Evolutionary conservation across 2,797 vertebrate species (phyloP).

Genomic region (Psittacula derbiana): DNA sequence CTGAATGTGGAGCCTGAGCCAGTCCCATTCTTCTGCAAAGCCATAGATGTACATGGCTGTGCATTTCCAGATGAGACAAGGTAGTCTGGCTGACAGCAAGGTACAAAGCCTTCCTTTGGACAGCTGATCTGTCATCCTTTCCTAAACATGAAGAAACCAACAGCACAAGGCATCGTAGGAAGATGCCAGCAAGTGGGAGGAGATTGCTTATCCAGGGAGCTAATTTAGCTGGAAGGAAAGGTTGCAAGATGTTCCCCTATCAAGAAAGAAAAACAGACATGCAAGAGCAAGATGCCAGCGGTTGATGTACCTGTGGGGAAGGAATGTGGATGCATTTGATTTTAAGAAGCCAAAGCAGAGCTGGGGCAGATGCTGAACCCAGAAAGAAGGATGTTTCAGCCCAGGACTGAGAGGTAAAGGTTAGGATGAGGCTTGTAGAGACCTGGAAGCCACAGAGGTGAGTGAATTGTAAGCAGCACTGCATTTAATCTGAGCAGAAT

Average conservation of each 20-base stretch:
- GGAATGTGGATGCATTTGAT: neutral
- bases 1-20: neutral
- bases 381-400: neutral
- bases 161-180: neutral
- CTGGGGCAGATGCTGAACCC: neutral
- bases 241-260: neutral
- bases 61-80: neutral
- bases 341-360: neutral
- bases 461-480: neutral
- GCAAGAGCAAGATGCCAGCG: neutral
- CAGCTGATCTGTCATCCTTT: neutral
- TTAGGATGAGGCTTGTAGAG: neutral
- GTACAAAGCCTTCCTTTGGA: neutral
- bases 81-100: neutral
- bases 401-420: neutral
- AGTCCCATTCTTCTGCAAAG: neutral
- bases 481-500: constrained; percentile 1
- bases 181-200: neutral
- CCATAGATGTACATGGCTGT: fast-evolving
- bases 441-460: neutral
- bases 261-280: constrained; percentile 10
- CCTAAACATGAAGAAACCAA: neutral
- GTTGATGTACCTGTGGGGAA: neutral
- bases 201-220: neutral
- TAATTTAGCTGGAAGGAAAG: constrained; percentile 26